Evolutionary conservation across 2,113 vertebrate species (phyloP).

Genomic region (Beaufortia kweichowensis): DNA sequence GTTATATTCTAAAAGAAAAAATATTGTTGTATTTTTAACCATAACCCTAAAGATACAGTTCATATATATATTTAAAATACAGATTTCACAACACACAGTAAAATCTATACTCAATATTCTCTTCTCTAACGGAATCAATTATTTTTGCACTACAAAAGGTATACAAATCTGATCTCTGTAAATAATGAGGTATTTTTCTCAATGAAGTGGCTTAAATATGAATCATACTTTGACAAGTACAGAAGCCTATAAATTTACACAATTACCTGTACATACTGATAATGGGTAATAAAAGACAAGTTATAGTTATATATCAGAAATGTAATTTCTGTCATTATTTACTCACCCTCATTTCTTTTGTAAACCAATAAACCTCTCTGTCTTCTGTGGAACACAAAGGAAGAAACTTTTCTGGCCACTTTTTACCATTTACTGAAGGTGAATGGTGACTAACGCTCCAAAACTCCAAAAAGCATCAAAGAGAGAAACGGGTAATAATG

Average conservation of each 20-base stretch:
- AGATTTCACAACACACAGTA: conserved; percentile 54
- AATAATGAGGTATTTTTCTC: conserved; percentile 50
- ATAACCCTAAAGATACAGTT: conserved; percentile 41
- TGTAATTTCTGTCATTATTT: too few relatives aligned
- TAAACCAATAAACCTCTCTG: too few relatives aligned
- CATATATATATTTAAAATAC: conserved; percentile 53
- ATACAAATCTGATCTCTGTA: conserved; percentile 47
- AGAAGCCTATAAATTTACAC: neutral
- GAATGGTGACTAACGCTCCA: too few relatives aligned
- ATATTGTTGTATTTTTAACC: neutral
- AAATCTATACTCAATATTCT: conserved; percentile 61
- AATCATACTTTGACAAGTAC: neutral
- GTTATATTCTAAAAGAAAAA: conserved; percentile 23
- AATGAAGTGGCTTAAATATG: conserved; percentile 25
- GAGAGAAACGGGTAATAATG: too few relatives aligned
- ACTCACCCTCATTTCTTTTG: too few relatives aligned
- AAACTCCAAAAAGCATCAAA: too few relatives aligned
- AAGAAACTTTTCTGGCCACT: too few relatives aligned
- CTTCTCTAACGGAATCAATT: conserved; percentile 44
- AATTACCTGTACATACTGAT: neutral
- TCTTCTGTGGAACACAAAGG: too few relatives aligned
- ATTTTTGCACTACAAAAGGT: conserved; percentile 57
- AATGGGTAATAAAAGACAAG: too few relatives aligned
- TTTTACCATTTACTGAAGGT: too few relatives aligned
- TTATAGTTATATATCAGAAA: too few relatives aligned